Conservation (phyloP, 2,888 invertebrate species). For the Aleiodes testaceus region DNA sequence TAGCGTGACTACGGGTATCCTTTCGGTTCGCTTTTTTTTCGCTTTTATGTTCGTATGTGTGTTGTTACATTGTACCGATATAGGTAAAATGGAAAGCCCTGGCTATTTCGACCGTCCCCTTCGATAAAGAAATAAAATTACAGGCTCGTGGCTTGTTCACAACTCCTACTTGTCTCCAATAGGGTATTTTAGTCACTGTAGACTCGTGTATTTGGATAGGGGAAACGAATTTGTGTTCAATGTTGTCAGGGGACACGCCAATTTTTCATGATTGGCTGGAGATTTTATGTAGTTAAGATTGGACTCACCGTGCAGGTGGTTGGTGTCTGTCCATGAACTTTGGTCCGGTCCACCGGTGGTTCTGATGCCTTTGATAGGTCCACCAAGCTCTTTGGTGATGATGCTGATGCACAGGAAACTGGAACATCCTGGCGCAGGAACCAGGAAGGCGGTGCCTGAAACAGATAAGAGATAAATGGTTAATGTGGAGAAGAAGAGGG, state of each 20-base stretch:
- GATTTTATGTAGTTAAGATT: background rate
- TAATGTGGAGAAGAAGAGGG: background rate
- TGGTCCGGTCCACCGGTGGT: slow-evolving; percentile 57
- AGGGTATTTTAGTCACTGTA: background rate
- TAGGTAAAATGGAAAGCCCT: slow-evolving; percentile 42
- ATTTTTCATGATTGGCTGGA: background rate
- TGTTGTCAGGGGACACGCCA: slow-evolving; percentile 57
- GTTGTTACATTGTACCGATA: slow-evolving; percentile 1
- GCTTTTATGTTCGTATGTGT: background rate
- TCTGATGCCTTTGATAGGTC: slow-evolving; percentile 55
- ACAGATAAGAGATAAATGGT: background rate
- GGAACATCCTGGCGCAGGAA: slow-evolving; percentile 65
- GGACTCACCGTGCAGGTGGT: slow-evolving; percentile 69
- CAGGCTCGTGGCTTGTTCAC: slow-evolving; percentile 45
- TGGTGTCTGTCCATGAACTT: slow-evolving; percentile 68
- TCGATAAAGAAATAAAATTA: slow-evolving; percentile 51
- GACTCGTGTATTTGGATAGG: slow-evolving; percentile 3
- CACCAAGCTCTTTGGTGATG: slow-evolving; percentile 41
- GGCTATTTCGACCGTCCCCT: slow-evolving; percentile 35
- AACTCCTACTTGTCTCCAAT: slow-evolving; percentile 36
- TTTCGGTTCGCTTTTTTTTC: background rate
- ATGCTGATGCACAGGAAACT: slow-evolving; percentile 49
- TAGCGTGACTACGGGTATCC: slow-evolving; percentile 45
- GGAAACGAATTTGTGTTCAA: slow-evolving; percentile 49
- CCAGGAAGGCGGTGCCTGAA: slow-evolving; percentile 63